A percentile compares a stretch with the other conserved stretches of the same genome.
These are phyloP conservation scores for Drosophila littoralis DNA, from an alignment of 1,140 invertebrate genomes.

Conservation along the genomic window DNA sequence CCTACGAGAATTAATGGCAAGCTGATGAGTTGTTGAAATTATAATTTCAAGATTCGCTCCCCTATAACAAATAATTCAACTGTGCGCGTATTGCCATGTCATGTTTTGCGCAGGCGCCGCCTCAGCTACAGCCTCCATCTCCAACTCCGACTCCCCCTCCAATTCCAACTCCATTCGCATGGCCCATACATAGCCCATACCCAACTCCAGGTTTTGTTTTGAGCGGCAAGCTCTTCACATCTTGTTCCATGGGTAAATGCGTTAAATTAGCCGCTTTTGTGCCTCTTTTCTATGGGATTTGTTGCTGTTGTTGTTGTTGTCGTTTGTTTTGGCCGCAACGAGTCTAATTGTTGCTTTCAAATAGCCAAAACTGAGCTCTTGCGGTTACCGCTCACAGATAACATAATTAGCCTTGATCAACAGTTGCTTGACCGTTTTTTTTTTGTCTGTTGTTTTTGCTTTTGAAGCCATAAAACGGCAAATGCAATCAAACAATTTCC, in stretches of 20 bases:
- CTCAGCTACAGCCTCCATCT: slow-evolving; percentile 11
- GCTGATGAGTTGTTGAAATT: slow-evolving; percentile 84
- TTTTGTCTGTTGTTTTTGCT: background rate
- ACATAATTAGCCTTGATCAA: slow-evolving; percentile 35
- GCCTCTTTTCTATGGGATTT: slow-evolving; percentile 20
- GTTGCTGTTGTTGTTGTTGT: slow-evolving; percentile 21
- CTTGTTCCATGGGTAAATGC: slow-evolving; percentile 68
- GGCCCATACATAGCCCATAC: background rate
- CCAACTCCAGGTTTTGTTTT: slow-evolving; percentile 2
- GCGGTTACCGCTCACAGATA: slow-evolving; percentile 45
- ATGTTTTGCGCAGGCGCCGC: slow-evolving; percentile 58
- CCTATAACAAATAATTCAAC: background rate
- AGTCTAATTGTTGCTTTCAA: slow-evolving; percentile 39
- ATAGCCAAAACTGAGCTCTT: slow-evolving; percentile 25
- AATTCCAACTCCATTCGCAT: background rate
- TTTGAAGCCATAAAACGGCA: slow-evolving; percentile 36
- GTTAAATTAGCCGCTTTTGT: slow-evolving; percentile 78
- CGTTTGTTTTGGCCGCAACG: slow-evolving; percentile 31
- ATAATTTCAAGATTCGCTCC: slow-evolving; percentile 47
- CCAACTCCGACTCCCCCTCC: background rate
- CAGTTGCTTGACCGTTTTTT: background rate
- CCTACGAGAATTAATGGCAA: slow-evolving; percentile 73
- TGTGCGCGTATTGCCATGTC: slow-evolving; percentile 46
- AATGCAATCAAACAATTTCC: slow-evolving; percentile 69
- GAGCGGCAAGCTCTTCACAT: slow-evolving; percentile 35